Percentiles rank a stretch among this genome's conserved stretches.
Evolutionary conservation across 2,113 vertebrate species (phyloP).

Genomic region (Leptosomus discolor): DNA sequence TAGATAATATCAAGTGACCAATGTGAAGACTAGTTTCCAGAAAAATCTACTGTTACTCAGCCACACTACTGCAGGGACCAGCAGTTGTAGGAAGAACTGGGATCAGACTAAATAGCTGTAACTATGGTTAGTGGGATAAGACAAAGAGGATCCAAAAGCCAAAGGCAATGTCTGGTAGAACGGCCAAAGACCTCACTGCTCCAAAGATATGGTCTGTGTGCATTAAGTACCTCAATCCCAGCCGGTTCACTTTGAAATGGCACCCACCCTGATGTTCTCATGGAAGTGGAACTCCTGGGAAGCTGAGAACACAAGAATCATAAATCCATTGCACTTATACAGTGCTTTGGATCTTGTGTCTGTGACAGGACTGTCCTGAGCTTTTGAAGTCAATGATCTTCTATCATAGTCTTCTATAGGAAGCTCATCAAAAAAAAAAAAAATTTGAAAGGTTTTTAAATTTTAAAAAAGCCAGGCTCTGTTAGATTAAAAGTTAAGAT

Average conservation of each 20-base stretch:
- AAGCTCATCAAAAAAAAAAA: not conserved
- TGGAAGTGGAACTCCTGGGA: not conserved
- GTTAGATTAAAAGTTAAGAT: not conserved
- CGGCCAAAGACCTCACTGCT: not conserved
- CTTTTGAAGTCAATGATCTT: not conserved
- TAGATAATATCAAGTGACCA: not conserved
- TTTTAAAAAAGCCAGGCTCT: not conserved
- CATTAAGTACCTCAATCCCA: not conserved
- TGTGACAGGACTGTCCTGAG: not conserved
- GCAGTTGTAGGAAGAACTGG: not conserved
- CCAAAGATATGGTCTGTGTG: fast-evolving
- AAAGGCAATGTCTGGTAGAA: not conserved
- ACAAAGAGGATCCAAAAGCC: not conserved
- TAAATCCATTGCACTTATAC: not conserved
- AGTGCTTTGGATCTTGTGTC: not conserved
- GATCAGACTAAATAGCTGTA: not conserved
- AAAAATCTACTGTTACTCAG: not conserved
- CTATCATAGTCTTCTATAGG: not conserved
- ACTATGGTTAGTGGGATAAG: not conserved
- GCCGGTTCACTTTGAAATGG: not conserved
- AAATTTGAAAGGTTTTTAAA: not conserved
- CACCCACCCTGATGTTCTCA: not conserved
- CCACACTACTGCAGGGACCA: not conserved
- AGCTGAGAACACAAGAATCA: not conserved
- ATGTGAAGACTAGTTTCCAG: not conserved